Conservation (phyloP, 2,888 invertebrate genomes). For the Theodoxus fluviatilis region DNA sequence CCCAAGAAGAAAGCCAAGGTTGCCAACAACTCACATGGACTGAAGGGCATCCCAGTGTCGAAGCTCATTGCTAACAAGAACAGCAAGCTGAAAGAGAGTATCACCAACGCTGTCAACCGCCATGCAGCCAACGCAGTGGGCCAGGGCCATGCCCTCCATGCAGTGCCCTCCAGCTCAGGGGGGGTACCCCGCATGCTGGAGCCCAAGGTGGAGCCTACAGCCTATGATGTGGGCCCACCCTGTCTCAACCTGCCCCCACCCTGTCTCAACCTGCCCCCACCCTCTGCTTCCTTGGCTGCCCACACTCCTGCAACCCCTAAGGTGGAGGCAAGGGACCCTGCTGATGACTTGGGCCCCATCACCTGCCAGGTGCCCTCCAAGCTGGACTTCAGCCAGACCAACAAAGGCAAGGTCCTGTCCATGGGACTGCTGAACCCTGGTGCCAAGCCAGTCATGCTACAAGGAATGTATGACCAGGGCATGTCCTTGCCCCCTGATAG, state of each 20-base stretch:
- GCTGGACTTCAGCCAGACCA: conserved; percentile 35
- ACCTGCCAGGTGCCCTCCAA: conserved; percentile 36
- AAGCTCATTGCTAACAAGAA: conserved; percentile 52
- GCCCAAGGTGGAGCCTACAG: no score
- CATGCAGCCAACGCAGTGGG: no score
- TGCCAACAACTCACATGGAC: conserved; percentile 36
- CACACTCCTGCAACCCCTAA: conserved; percentile 19
- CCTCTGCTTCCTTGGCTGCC: background rate
- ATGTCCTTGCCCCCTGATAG: no score
- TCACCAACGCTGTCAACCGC: conserved; percentile 35
- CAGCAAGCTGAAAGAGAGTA: conserved; percentile 31
- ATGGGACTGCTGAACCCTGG: conserved; percentile 14
- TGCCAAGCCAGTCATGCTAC: no score
- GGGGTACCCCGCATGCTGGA: no score
- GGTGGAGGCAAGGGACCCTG: conserved; percentile 26
- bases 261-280: background rate
- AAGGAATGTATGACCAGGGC: no score
- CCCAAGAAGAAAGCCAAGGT: conserved; percentile 33
- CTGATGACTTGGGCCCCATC: conserved; percentile 35
- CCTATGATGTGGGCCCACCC: conserved; percentile 10
- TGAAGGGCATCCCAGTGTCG: conserved; percentile 55
- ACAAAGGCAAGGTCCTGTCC: conserved; percentile 20
- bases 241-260: background rate
- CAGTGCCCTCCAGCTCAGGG: no score
- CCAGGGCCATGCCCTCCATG: no score